Evolutionary conservation across 2,888 invertebrate species (phyloP).

Genomic region (Dastarcus helophoroides): DNA sequence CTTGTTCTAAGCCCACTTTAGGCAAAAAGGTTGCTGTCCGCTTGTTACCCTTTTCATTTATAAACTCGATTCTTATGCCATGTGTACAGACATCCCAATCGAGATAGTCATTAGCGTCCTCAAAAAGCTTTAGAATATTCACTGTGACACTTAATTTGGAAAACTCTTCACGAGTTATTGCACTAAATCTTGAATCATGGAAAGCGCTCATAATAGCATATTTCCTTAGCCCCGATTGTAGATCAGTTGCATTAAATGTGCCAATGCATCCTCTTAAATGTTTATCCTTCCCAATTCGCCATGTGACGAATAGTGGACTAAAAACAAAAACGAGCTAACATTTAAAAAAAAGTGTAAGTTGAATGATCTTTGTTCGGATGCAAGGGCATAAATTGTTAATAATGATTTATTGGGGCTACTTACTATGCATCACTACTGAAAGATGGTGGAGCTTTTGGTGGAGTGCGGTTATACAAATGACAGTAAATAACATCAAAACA

Average conservation of each 20-base stretch:
- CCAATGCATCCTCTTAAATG: conserved; percentile 97
- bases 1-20: conserved; percentile 96
- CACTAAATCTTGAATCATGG: conserved; percentile 93
- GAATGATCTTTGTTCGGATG: conserved; percentile 26
- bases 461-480: conserved; percentile 85
- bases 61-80: conserved; percentile 96
- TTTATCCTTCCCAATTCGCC: conserved; percentile 95
- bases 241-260: conserved; percentile 93
- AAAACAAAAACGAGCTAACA: not conserved
- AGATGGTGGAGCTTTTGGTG: conserved; percentile 80
- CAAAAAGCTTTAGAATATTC: conserved; percentile 91
- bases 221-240: conserved; percentile 88
- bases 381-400: no score
- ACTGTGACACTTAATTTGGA: conserved; percentile 88
- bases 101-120: conserved; percentile 86
- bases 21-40: conserved; percentile 97
- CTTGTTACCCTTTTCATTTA: conserved; percentile 85
- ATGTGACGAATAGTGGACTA: conserved; percentile 97
- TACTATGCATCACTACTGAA: conserved; percentile 94
- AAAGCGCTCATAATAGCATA: conserved; percentile 97
- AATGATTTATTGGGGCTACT: conserved; percentile 42
- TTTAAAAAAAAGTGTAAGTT: not conserved
- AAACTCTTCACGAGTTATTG: conserved; percentile 89
- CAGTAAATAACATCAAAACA: conserved; percentile 97
- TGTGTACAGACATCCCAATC: conserved; percentile 98